Evolutionary conservation across 64 coral and sea anemone species (phyloP).

Genomic region (Catalaphyllia jardinei): DNA sequence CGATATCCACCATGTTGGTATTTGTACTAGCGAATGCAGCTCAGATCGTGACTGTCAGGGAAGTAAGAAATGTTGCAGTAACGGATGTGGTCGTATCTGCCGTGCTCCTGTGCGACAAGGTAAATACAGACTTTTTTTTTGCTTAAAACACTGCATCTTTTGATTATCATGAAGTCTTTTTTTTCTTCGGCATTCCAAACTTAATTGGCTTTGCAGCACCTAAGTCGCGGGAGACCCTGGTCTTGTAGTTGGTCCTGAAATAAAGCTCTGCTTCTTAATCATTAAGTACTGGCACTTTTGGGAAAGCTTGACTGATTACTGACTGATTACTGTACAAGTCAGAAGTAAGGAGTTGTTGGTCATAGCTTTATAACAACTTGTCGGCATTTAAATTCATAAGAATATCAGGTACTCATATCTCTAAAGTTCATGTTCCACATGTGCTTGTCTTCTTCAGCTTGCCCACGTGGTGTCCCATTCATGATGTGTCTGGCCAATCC

Average conservation of each 20-base stretch:
- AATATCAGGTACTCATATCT: no score
- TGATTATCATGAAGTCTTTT: neutral
- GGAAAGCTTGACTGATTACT: neutral
- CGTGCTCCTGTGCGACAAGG: slow-evolving; percentile 77
- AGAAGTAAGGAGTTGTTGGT: no score
- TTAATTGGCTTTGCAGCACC: neutral
- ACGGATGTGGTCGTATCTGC: slow-evolving; percentile 82
- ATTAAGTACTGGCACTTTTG: no score
- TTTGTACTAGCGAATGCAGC: slow-evolving; percentile 78
- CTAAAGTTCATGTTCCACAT: neutral
- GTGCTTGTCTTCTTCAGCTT: slow-evolving; percentile 47
- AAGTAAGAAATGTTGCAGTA: slow-evolving; percentile 89
- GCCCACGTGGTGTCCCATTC: slow-evolving; percentile 83
- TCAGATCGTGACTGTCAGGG: slow-evolving; percentile 75
- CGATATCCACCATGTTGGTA: slow-evolving; percentile 41
- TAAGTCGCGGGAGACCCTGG: no score
- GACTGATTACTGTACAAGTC: neutral
- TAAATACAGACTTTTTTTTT: neutral
- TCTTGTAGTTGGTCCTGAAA: no score
- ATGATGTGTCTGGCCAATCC: slow-evolving; percentile 81
- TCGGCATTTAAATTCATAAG: no score
- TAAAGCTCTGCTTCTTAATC: no score
- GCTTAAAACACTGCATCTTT: neutral
- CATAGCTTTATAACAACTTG: no score
- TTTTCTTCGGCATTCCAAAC: neutral